phyloP scores from a whole-genome alignment of 2,113 vertebrate genomes.

The Hemiprocne comata region DNA sequence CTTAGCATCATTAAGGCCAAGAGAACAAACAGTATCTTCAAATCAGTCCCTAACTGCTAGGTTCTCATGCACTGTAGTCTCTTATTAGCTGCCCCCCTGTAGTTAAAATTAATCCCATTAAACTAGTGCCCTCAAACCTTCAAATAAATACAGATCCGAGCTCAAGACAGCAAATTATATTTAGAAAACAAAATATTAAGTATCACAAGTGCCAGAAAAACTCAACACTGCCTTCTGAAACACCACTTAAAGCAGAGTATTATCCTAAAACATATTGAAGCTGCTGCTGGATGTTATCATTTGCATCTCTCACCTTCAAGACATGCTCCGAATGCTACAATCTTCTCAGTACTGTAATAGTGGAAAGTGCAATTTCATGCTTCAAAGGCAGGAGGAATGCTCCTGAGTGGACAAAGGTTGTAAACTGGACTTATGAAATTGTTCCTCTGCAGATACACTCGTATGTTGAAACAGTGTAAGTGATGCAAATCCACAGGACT shows the following conservation, averaged over 20 bases:
- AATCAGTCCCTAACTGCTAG: neutral
- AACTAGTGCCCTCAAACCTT: neutral
- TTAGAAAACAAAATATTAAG: neutral
- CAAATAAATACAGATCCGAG: neutral
- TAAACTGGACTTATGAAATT: neutral
- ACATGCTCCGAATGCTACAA: neutral
- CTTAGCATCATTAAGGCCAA: neutral
- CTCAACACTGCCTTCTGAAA: neutral
- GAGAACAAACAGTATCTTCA: neutral
- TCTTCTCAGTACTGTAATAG: neutral
- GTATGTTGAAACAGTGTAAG: neutral
- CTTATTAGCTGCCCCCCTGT: neutral
- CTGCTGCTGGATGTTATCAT: neutral
- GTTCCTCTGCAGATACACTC: fast-evolving
- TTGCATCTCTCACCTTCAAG: neutral
- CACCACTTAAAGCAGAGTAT: neutral
- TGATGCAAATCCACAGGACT: neutral
- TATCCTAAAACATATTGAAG: neutral
- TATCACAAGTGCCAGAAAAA: neutral
- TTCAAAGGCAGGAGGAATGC: neutral
- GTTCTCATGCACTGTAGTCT: neutral
- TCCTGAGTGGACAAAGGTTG: neutral
- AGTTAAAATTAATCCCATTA: neutral
- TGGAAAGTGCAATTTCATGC: neutral
- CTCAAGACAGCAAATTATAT: neutral